Evolutionary conservation across 2,113 vertebrate genomes (phyloP).

Genomic region (Acrocephalus arundinaceus): DNA sequence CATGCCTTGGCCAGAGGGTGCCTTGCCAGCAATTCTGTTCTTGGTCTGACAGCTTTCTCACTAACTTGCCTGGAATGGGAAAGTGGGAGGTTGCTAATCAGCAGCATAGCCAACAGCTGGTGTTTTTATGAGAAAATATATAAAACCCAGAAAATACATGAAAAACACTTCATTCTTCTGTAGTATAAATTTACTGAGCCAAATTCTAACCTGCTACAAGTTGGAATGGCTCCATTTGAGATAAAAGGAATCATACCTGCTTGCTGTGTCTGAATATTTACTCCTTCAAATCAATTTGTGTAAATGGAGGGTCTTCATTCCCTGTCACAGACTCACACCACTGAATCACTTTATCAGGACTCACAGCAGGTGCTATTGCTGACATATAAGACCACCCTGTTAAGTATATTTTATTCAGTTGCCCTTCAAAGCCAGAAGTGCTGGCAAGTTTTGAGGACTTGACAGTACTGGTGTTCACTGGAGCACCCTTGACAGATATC

Average conservation of each 20-base stretch:
- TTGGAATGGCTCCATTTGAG: background rate
- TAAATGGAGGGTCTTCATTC: background rate
- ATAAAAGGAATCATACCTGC: background rate
- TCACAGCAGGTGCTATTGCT: background rate
- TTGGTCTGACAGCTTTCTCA: slow-evolving; percentile 43
- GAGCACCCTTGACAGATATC: background rate
- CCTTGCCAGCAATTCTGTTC: background rate
- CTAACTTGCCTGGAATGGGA: background rate
- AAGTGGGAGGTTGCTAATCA: slow-evolving; percentile 44
- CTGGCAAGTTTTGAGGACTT: background rate
- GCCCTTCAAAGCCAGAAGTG: background rate
- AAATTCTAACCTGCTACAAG: background rate
- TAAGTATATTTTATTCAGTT: background rate
- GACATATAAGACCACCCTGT: background rate
- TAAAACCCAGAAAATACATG: background rate
- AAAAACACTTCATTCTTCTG: background rate
- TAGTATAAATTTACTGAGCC: background rate
- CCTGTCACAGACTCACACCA: background rate
- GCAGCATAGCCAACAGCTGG: slow-evolving; percentile 5
- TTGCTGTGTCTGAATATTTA: background rate
- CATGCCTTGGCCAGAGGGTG: background rate
- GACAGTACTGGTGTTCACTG: background rate
- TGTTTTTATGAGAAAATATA: slow-evolving; percentile 9
- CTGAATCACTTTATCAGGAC: background rate
- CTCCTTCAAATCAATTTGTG: background rate